Conservation (phyloP, 2,113 vertebrate genomes). For the Lagopus muta region DNA sequence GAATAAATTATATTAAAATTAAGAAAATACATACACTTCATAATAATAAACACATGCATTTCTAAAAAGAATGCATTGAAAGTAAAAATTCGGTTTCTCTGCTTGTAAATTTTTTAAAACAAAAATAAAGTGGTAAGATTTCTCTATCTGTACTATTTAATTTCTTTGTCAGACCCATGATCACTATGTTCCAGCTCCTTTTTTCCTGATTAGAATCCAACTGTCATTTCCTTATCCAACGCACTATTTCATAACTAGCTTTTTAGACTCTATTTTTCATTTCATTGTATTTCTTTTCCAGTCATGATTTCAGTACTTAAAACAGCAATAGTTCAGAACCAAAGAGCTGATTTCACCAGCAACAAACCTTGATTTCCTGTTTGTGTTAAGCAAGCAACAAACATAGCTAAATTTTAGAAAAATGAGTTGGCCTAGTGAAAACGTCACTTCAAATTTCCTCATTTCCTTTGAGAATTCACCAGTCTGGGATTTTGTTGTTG, state of each 20-base stretch:
- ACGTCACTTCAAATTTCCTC: background rate
- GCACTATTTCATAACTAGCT: background rate
- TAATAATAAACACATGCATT: background rate
- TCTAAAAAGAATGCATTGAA: background rate
- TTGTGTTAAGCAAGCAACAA: background rate
- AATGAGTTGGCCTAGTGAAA: background rate
- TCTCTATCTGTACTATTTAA: background rate
- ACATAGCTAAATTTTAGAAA: background rate
- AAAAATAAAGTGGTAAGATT: background rate
- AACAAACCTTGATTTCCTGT: background rate
- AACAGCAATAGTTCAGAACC: background rate
- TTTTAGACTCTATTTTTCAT: background rate
- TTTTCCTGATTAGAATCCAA: background rate
- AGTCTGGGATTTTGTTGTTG: background rate
- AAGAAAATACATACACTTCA: background rate
- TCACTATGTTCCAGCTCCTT: background rate
- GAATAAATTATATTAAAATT: background rate
- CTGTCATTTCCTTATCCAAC: background rate
- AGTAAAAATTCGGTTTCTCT: fast-evolving
- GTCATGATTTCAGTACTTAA: fast-evolving
- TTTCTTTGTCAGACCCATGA: background rate
- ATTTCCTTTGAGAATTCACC: background rate
- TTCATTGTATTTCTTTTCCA: background rate
- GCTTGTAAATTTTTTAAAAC: background rate
- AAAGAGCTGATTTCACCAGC: background rate